Evolutionary conservation across 2,888 invertebrate genomes (phyloP).

Genomic region (Brachycybe producta): DNA sequence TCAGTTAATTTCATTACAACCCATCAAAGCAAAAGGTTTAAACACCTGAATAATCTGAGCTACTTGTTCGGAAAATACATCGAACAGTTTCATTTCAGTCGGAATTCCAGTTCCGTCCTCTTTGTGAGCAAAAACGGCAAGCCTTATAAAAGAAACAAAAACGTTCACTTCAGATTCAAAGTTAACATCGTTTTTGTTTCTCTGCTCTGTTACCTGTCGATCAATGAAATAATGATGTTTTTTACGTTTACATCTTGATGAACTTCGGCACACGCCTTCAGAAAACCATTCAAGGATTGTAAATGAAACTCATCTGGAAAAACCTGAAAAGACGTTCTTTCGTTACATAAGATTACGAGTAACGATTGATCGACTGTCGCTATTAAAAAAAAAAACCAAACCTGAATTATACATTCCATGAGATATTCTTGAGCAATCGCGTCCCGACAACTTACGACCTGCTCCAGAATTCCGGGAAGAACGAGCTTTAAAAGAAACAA

Average conservation of each 20-base stretch:
- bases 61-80: conserved; percentile 95
- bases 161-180: neutral
- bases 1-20: neutral
- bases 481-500: conserved; percentile 47
- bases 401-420: conserved; percentile 98
- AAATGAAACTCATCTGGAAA: conserved; percentile 99
- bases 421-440: conserved; percentile 98
- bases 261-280: conserved; percentile 92
- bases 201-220: conserved; percentile 51
- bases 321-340: conserved; percentile 40
- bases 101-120: conserved; percentile 51
- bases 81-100: conserved; percentile 84
- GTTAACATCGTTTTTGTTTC: neutral
- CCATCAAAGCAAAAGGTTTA: too few relatives aligned
- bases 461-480: conserved; percentile 91
- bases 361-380: neutral
- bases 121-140: conserved; percentile 31
- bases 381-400: conserved; percentile 29
- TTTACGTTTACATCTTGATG: conserved; percentile 94
- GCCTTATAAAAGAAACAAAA: conserved; percentile 11
- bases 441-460: conserved; percentile 94
- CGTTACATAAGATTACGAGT: neutral
- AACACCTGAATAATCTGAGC: conserved; percentile 88
- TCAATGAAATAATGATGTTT: conserved; percentile 91
- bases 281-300: conserved; percentile 83